Conservation (phyloP, 1,140 invertebrate genomes). For the Neodiprion virginianus region DNA sequence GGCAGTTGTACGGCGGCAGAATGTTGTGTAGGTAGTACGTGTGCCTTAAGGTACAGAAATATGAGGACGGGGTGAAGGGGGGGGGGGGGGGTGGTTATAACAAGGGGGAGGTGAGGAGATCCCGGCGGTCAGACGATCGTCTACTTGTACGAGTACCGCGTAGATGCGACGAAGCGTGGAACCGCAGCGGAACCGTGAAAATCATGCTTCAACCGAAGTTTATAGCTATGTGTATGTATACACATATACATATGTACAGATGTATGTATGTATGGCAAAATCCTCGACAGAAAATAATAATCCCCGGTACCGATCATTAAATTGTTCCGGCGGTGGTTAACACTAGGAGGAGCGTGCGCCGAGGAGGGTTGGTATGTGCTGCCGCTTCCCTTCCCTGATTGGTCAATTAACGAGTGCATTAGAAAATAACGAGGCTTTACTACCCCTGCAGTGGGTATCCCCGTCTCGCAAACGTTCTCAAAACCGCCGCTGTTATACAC, state of each 20-base stretch:
- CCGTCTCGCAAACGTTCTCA: neutral
- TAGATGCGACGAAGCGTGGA: neutral
- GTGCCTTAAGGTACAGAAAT: conserved; percentile 10
- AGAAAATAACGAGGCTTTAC: conserved; percentile 58
- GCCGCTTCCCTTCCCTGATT: conserved; percentile 50
- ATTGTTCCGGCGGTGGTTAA: conserved; percentile 59
- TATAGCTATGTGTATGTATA: neutral
- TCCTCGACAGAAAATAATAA: conserved; percentile 42
- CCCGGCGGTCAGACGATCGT: neutral
- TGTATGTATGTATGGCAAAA: conserved; percentile 8
- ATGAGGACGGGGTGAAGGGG: conserved; percentile 13
- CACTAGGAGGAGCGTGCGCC: conserved; percentile 42
- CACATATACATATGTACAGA: neutral
- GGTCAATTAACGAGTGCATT: conserved; percentile 58
- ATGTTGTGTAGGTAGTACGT: neutral
- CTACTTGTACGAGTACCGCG: neutral
- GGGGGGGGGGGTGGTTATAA: conserved; percentile 1
- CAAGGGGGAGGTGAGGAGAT: neutral
- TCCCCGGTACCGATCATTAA: conserved; percentile 55
- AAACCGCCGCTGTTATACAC: too few species aligned
- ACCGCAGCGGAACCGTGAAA: neutral
- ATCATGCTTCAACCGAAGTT: neutral
- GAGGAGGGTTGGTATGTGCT: conserved; percentile 23
- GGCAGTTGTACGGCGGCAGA: neutral
- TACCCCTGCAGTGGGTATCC: conserved; percentile 25